Evolutionary conservation across 1,140 invertebrate genomes (phyloP).

Genomic region (Apis laboriosa): DNA sequence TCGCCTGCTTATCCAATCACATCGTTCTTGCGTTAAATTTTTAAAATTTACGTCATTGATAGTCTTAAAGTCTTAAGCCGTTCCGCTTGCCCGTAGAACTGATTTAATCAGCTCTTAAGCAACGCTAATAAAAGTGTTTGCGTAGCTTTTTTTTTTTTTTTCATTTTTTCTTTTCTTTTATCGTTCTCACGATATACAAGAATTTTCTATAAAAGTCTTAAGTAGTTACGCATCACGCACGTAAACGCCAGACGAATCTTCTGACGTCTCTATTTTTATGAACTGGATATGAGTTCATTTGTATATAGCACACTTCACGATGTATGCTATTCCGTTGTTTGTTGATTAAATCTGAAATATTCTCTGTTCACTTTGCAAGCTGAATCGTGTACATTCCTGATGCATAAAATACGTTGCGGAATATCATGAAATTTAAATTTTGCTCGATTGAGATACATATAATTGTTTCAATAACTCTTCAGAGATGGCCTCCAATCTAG

Average conservation of each 20-base stretch:
- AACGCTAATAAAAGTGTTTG: neutral
- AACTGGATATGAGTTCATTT: neutral
- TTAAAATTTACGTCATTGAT: neutral
- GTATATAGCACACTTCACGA: neutral
- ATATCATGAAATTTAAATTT: neutral
- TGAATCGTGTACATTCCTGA: neutral
- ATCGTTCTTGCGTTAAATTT: neutral
- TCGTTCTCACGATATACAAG: neutral
- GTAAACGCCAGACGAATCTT: neutral
- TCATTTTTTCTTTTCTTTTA: neutral
- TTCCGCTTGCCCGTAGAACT: neutral
- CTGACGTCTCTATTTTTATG: constrained; percentile 4
- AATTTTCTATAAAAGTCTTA: neutral
- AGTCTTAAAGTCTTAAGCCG: neutral
- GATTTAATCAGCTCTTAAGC: neutral
- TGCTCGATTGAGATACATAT: no score
- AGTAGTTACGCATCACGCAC: neutral
- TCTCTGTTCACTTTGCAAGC: neutral
- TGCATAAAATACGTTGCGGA: neutral
- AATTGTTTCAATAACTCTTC: no score
- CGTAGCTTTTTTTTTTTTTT: no score
- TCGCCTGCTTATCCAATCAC: neutral
- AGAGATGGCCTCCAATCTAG: no score
- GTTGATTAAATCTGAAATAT: constrained; percentile 10
- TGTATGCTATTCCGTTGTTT: neutral